Evolutionary conservation across 2,888 invertebrate genomes (phyloP), one percentile per base, ranked within the genome.

Genomic region (Tolmerus cingulatus): DNA sequence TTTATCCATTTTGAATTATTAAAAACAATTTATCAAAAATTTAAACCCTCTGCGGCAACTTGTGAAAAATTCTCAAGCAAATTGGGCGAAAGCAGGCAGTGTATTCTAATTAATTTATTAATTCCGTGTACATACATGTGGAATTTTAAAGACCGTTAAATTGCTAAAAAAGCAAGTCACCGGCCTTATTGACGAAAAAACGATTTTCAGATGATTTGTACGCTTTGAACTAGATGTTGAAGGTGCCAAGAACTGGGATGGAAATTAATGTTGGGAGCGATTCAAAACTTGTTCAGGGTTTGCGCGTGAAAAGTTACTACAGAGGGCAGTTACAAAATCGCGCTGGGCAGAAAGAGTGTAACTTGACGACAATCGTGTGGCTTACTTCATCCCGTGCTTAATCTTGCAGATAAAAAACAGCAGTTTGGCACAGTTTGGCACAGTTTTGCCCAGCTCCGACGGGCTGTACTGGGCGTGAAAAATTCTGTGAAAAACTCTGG

Each of bases 351-450:
- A 66, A 66, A 85, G 74, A 85, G 43, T 46, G 74, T 46, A 85
- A 74, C 30, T 40, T 43, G n/a, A 74, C 85, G 74, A 74, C 46
- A 85, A n/a, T 74, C 46, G 27, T 14, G 43, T 74, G 74, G 74
- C 27, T 74, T 85, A 74, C 43, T 46, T 74, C 85, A 74, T 74
- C 34, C 51, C 34, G 40, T 30, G 74, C 27, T 37, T 74, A 66
- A 66, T 66, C 57, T 37, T 19, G 40, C 23, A 57, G 34, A 57
- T 66, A 84, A 74, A 85, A 74, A 74, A 74, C 3, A 85, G 43
- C 46, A 74, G 40, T n/a, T n/a, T n/a, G n/a, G n/a, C n/a, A 74
- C 74, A 74, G 74, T 74, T 85, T 85, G 85, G 74, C 85, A 85
- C 74, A 85, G 74, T 74, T 85, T 85, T 74, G 74, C 85, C 74